These are phyloP conservation scores for Trogon surrucura DNA, from an alignment of 2,113 vertebrate genomes.

Conservation along the genomic window DNA sequence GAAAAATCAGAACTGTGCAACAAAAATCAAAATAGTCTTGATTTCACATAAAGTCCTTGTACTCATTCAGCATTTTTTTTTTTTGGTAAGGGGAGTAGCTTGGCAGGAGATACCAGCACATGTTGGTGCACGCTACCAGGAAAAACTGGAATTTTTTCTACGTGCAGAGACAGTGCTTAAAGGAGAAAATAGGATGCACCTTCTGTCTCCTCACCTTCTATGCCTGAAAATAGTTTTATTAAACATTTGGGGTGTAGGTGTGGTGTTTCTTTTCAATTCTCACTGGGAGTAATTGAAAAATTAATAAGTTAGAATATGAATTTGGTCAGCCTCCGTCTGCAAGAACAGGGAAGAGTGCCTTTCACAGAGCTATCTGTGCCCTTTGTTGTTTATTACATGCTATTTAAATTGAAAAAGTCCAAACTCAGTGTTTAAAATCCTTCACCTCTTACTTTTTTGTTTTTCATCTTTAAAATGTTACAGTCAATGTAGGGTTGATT, in stretches of 20 bases:
- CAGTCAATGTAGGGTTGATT: neutral
- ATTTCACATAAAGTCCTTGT: neutral
- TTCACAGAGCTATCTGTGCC: neutral
- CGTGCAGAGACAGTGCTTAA: neutral
- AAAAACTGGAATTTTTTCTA: neutral
- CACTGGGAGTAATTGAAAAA: neutral
- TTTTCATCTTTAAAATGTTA: neutral
- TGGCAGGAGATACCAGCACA: neutral
- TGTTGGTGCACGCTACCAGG: neutral
- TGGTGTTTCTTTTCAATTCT: neutral
- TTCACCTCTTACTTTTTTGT: neutral
- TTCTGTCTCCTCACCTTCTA: neutral
- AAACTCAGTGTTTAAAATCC: neutral
- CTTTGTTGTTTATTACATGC: neutral
- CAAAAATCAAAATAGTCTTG: neutral
- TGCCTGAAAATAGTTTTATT: neutral
- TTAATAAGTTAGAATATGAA: neutral
- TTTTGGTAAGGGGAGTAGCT: neutral
- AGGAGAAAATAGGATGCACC: neutral
- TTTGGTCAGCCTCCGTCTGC: neutral
- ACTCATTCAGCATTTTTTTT: neutral
- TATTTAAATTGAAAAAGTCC: neutral
- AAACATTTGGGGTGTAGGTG: neutral
- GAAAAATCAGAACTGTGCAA: neutral
- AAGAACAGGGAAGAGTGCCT: neutral